Evolutionary conservation across 2,113 vertebrate genomes (phyloP).

Genomic region (Colinus virginianus): DNA sequence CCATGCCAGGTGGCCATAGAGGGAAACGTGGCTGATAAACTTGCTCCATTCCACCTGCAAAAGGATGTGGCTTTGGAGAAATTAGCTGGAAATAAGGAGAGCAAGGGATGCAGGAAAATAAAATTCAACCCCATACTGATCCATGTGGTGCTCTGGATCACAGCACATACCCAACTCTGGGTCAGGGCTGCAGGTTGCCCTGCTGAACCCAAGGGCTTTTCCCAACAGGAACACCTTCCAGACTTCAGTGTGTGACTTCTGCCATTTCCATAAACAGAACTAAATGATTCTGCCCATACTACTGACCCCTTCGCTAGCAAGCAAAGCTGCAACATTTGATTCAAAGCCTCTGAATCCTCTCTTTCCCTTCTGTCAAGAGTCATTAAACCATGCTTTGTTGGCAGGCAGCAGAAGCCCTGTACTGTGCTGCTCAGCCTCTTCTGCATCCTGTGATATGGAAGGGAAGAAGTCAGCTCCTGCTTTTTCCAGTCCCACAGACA

Average conservation of each 20-base stretch:
- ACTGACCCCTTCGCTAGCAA: neutral
- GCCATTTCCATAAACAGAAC: neutral
- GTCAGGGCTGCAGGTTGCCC: fast-evolving
- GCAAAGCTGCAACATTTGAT: neutral
- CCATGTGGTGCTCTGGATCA: fast-evolving
- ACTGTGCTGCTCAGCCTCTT: neutral
- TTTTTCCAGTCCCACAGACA: neutral
- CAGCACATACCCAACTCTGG: neutral
- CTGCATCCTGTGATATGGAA: neutral
- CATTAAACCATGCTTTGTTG: neutral
- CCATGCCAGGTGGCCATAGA: neutral
- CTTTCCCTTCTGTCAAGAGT: neutral
- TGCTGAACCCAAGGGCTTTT: neutral
- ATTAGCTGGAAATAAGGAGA: neutral
- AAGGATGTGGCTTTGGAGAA: neutral
- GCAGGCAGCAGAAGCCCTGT: neutral
- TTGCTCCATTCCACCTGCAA: neutral
- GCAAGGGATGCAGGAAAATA: neutral
- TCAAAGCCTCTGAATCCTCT: neutral
- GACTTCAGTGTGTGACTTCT: neutral
- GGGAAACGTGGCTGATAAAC: fast-evolving
- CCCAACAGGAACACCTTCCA: neutral
- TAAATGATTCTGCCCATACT: neutral
- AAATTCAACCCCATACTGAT: neutral
- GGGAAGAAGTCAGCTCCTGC: neutral